Conservation (phyloP, 2,888 invertebrate species). For the Apamea monoglypha region DNA sequence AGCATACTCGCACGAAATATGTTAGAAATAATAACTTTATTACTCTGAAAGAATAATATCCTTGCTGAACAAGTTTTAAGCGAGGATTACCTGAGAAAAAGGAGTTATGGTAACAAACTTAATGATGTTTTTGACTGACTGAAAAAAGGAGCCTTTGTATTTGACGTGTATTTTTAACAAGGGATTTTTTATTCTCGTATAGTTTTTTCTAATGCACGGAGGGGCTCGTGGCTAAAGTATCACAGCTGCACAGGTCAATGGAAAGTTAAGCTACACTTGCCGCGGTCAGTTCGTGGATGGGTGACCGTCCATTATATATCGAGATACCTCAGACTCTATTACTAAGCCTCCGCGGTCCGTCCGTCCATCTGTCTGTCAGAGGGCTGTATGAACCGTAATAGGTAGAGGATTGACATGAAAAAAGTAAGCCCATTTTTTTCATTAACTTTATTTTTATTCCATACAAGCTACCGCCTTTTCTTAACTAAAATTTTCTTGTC, state of each 20-base stretch:
- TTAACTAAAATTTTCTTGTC: not conserved
- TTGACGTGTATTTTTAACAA: not conserved
- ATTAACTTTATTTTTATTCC: no score
- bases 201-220: not conserved
- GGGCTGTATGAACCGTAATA: no score
- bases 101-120: not conserved
- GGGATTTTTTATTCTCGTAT: not conserved
- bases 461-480: not conserved
- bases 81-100: conserved; percentile 5
- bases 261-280: not conserved
- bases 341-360: no score
- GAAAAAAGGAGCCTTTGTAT: not conserved
- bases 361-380: no score
- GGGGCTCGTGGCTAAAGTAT: not conserved
- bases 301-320: not conserved
- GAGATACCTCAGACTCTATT: no score
- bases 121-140: conserved; percentile 12
- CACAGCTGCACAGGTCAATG: not conserved
- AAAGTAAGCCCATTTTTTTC: no score
- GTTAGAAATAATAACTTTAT: conserved; percentile 43
- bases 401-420: no score
- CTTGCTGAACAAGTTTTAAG: conserved; percentile 35
- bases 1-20: conserved; percentile 37
- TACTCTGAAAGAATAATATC: conserved; percentile 30
- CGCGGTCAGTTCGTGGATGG: not conserved